phyloP scores from a whole-genome alignment of 2,797 vertebrate species.

The Oreochromis grahami region DNA sequence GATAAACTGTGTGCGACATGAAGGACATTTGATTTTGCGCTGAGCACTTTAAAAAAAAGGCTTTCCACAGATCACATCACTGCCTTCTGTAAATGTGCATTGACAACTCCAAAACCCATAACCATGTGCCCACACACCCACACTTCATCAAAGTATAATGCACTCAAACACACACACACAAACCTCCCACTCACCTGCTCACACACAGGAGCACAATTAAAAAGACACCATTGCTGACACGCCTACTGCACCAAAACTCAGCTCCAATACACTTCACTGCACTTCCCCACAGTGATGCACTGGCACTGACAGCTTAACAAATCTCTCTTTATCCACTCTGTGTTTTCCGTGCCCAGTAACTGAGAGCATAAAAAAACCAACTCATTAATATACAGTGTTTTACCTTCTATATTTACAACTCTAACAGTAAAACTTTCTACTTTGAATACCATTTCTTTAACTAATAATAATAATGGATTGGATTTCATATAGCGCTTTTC shows the following conservation, averaged over 20 bases:
- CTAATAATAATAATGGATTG: too few species aligned
- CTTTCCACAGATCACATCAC: constrained; percentile 40
- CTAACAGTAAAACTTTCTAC: neutral
- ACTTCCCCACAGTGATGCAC: constrained; percentile 25
- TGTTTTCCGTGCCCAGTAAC: constrained; percentile 26
- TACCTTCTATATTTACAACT: neutral
- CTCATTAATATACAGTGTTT: neutral
- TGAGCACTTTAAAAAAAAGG: neutral
- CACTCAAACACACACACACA: neutral
- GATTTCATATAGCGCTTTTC: too few species aligned
- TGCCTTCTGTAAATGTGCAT: constrained; percentile 54
- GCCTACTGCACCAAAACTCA: constrained; percentile 15
- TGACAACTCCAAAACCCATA: constrained; percentile 52
- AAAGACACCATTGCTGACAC: constrained; percentile 24
- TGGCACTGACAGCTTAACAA: constrained; percentile 41
- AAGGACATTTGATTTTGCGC: constrained; percentile 54
- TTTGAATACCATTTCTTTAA: neutral
- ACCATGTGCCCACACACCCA: constrained; percentile 48
- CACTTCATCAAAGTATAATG: constrained; percentile 38
- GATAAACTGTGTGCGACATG: constrained; percentile 45
- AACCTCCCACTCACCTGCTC: constrained; percentile 44
- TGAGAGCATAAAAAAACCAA: neutral
- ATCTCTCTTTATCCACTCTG: constrained; percentile 19
- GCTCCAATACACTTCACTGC: constrained; percentile 1
- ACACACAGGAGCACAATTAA: constrained; percentile 41